Conservation (phyloP, 2,888 invertebrate species). For the Venusia cambrica region DNA sequence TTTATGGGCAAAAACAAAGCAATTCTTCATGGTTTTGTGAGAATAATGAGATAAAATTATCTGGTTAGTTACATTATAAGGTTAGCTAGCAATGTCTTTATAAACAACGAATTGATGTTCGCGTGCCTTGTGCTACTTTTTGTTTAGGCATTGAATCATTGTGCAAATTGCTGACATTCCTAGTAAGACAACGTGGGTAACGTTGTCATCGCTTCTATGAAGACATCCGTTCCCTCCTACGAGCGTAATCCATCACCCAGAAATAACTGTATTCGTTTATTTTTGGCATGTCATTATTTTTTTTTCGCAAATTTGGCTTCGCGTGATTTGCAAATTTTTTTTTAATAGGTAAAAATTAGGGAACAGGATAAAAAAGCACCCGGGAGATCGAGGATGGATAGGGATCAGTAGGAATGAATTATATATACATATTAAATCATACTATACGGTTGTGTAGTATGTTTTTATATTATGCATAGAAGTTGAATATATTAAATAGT, state of each 20-base stretch:
- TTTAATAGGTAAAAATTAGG: too few species aligned
- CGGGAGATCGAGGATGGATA: too few species aligned
- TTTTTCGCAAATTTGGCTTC: too few species aligned
- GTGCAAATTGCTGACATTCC: constrained; percentile 65
- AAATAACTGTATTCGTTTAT: constrained; percentile 25
- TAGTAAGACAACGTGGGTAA: constrained; percentile 46
- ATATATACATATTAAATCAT: too few species aligned
- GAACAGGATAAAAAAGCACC: too few species aligned
- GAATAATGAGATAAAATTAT: constrained; percentile 14
- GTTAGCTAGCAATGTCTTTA: constrained; percentile 25
- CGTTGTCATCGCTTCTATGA: constrained; percentile 69
- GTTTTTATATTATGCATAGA: too few species aligned
- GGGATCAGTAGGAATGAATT: too few species aligned
- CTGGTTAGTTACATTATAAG: constrained; percentile 12
- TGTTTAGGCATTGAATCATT: constrained; percentile 54
- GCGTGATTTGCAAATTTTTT: too few species aligned
- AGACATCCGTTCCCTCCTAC: constrained; percentile 72
- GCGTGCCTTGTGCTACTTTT: constrained; percentile 23
- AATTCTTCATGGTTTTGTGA: constrained; percentile 15
- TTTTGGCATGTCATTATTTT: constrained; percentile 30
- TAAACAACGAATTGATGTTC: constrained; percentile 29
- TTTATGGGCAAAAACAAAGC: constrained; percentile 17
- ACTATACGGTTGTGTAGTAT: too few species aligned
- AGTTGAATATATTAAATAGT: too few species aligned
- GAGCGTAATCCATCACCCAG: constrained; percentile 43